These are phyloP conservation scores for Malthinus seriepunctatus DNA, from an alignment of 2,888 invertebrate species.

Conservation along the genomic window DNA sequence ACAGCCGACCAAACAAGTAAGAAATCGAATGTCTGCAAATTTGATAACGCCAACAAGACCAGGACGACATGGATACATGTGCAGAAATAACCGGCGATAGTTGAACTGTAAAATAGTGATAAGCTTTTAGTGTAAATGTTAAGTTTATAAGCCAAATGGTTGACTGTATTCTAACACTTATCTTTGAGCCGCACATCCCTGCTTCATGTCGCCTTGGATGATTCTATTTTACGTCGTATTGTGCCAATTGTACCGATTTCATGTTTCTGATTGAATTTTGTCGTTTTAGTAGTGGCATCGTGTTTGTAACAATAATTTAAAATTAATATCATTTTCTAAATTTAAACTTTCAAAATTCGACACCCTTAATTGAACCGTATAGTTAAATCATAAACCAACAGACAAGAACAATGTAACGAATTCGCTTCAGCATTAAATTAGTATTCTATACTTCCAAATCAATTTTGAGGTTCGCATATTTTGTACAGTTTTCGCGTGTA, in stretches of 20 bases:
- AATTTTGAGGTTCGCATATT: too few species aligned
- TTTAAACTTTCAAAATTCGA: too few species aligned
- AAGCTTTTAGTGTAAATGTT: constrained; percentile 13
- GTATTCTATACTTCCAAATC: too few species aligned
- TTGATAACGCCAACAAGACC: constrained; percentile 13
- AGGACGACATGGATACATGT: constrained; percentile 24
- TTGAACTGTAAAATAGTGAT: constrained; percentile 28
- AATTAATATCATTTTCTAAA: too few species aligned
- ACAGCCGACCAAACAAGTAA: constrained; percentile 27
- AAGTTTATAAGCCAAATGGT: constrained; percentile 29
- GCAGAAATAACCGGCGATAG: constrained; percentile 22
- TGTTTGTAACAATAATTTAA: background rate
- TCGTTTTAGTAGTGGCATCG: background rate
- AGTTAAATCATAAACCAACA: background rate
- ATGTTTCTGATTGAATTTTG: constrained; percentile 42
- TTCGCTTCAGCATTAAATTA: background rate
- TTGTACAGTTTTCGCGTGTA: too few species aligned
- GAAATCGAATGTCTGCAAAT: constrained; percentile 13
- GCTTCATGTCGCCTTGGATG: constrained; percentile 37
- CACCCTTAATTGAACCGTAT: too few species aligned
- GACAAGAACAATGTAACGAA: constrained; percentile 7
- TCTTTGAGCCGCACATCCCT: constrained; percentile 39
- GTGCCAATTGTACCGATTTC: constrained; percentile 45
- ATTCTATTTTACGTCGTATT: constrained; percentile 39
- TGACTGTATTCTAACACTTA: constrained; percentile 37